Conservation (phyloP, 2,113 vertebrate genomes). For the Psittacara wagleri region DNA sequence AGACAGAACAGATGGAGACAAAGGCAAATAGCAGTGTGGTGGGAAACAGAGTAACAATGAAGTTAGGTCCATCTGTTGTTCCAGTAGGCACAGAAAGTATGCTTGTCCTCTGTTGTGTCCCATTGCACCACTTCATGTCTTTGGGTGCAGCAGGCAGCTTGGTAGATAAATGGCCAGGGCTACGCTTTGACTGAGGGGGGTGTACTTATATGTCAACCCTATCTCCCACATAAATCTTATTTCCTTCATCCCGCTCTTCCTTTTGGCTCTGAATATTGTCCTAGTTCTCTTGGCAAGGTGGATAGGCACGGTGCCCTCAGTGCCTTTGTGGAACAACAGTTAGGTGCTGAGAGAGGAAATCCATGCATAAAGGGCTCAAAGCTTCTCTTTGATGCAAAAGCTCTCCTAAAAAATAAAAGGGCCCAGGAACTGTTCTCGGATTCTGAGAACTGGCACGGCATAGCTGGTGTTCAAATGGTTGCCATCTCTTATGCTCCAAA, state of each 20-base stretch:
- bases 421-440: not conserved
- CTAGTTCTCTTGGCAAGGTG: slow-evolving; percentile 7
- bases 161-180: not conserved
- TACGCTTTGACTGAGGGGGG: fast-evolving
- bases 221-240: not conserved
- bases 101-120: not conserved
- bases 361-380: not conserved
- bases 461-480: not conserved
- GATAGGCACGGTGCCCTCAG: not conserved
- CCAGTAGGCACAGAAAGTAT: not conserved
- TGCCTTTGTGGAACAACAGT: not conserved
- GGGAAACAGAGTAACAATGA: slow-evolving; percentile 15
- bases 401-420: not conserved
- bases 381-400: not conserved
- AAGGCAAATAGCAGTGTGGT: slow-evolving; percentile 37
- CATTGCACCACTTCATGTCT: not conserved
- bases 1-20: slow-evolving; percentile 53
- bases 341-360: not conserved
- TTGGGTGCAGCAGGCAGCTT: not conserved
- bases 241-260: not conserved
- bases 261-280: not conserved
- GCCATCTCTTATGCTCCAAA: not conserved
- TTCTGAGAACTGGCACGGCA: not conserved
- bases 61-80: slow-evolving; percentile 51
- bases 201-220: not conserved